Evolutionary conservation across 2,888 invertebrate species (phyloP).

Genomic region (Apodemia zela): DNA sequence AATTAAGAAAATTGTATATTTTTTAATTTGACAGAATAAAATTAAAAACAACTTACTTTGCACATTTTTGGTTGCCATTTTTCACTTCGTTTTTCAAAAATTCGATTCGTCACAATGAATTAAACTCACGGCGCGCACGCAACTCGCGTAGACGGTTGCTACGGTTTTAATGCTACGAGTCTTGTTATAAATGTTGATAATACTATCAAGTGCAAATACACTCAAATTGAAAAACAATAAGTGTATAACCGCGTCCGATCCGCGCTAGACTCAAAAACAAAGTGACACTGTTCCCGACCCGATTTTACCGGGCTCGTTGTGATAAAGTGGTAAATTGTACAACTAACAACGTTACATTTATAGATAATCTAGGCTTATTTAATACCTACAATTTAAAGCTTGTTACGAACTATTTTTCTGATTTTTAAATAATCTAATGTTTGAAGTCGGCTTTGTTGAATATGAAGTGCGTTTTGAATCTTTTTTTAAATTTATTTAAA

Average conservation of each 20-base stretch:
- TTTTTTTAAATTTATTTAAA: too few species aligned
- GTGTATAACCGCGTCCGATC: constrained; percentile 50
- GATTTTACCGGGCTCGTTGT: constrained; percentile 45
- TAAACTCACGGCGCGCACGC: constrained; percentile 36
- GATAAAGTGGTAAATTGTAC: constrained; percentile 51
- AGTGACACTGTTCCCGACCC: constrained; percentile 50
- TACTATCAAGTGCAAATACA: constrained; percentile 38
- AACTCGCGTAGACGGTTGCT: constrained; percentile 53
- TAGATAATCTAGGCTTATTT: constrained; percentile 27
- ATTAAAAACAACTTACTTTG: constrained; percentile 46
- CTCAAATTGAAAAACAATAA: constrained; percentile 31
- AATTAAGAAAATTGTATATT: too few species aligned
- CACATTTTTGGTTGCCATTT: constrained; percentile 50
- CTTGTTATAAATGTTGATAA: constrained; percentile 43
- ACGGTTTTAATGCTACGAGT: constrained; percentile 53
- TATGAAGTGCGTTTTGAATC: too few species aligned
- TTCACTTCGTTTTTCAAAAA: constrained; percentile 32
- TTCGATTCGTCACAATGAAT: constrained; percentile 31
- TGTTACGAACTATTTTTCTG: too few species aligned
- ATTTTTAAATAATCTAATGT: too few species aligned
- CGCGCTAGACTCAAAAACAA: constrained; percentile 49
- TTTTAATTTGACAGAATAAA: not conserved
- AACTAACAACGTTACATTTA: constrained; percentile 46
- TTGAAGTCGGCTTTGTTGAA: too few species aligned
- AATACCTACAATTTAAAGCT: too few species aligned